Evolutionary conservation across 1,140 invertebrate genomes (phyloP).

Genomic region (Cepaea nemoralis): DNA sequence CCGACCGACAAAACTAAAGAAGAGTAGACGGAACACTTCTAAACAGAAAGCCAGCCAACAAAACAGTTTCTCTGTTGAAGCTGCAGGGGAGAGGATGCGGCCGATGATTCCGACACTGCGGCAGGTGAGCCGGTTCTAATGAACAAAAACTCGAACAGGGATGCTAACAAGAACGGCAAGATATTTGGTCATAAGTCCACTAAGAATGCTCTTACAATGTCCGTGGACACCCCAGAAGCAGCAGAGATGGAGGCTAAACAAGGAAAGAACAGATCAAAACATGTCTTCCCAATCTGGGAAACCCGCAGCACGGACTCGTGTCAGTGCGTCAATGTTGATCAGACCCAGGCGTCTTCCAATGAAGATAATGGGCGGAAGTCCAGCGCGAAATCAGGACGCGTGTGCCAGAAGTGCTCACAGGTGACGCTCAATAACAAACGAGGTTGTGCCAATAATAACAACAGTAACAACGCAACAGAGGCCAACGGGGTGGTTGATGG

Average conservation of each 20-base stretch:
- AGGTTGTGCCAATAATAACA: not conserved
- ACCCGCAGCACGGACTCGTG: not conserved
- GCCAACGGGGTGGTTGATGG: not conserved
- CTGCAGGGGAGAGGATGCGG: not conserved
- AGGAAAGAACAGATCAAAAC: not conserved
- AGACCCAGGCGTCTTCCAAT: not conserved
- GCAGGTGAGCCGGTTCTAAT: not conserved
- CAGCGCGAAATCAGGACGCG: too few relatives aligned
- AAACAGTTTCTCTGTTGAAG: too few relatives aligned
- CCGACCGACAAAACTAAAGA: slow-evolving; percentile 3
- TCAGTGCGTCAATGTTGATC: not conserved
- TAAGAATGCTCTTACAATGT: slow-evolving; percentile 7
- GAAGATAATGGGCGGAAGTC: not conserved
- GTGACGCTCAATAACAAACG: not conserved
- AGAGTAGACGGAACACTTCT: not conserved
- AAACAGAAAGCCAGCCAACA: not conserved
- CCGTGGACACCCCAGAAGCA: slow-evolving; percentile 21
- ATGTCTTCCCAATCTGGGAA: slow-evolving; percentile 25
- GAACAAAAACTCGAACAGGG: not conserved
- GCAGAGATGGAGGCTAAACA: slow-evolving; percentile 24
- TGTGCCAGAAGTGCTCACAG: slow-evolving; percentile 9
- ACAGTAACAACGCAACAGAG: not conserved
- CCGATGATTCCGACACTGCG: not conserved
- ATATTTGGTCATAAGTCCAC: slow-evolving; percentile 5
- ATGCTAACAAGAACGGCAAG: not conserved